Evolutionary conservation across 2,113 vertebrate species (phyloP).

Genomic region (Prunella fulvescens): DNA sequence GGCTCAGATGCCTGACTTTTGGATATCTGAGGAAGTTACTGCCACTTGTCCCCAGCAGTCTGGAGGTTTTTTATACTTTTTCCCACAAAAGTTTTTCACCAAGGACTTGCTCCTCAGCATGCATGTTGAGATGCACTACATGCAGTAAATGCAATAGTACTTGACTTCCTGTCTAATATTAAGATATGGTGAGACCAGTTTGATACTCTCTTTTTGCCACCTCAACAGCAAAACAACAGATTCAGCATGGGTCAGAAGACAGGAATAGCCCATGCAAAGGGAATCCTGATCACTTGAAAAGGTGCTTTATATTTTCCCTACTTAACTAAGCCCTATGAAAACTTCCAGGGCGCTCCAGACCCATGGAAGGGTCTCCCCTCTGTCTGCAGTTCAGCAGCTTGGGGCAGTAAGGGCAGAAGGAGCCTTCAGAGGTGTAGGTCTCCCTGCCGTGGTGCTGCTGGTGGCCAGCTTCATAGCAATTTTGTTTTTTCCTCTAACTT

Average conservation of each 20-base stretch:
- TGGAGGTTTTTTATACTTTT: background rate
- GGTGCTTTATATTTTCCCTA: background rate
- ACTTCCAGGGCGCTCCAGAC: background rate
- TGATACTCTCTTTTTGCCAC: background rate
- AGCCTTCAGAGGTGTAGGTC: background rate
- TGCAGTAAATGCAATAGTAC: background rate
- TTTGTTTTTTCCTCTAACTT: background rate
- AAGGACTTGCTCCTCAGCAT: background rate
- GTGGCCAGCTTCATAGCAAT: background rate
- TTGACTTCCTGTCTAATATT: background rate
- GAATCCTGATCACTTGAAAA: background rate
- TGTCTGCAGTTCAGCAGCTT: background rate
- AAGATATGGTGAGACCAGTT: background rate
- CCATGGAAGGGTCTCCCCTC: background rate
- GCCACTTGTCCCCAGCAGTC: background rate
- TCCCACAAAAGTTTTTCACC: background rate
- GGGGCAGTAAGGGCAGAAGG: background rate
- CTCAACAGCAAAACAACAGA: background rate
- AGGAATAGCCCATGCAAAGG: background rate
- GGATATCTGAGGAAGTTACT: background rate
- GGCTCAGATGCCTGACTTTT: background rate
- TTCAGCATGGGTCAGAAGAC: background rate
- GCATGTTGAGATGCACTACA: fast-evolving
- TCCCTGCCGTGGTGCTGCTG: background rate
- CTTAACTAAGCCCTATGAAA: background rate